These are phyloP conservation scores for Subacronicta megacephala DNA, from an alignment of 2,888 invertebrate species.

Conservation along the genomic window DNA sequence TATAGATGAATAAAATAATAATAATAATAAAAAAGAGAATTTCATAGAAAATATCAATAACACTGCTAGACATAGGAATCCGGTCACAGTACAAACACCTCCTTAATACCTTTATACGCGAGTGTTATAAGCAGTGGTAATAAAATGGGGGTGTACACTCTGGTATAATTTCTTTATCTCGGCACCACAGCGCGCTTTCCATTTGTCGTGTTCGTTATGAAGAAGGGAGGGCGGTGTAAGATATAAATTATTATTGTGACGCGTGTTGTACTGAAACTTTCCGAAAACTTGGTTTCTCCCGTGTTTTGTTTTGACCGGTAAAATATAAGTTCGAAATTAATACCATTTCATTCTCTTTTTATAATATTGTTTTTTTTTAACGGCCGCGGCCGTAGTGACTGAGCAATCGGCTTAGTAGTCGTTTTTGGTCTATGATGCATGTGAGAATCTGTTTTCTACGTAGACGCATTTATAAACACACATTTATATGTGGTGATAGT, in stretches of 20 bases:
- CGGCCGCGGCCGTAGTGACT: too few relatives aligned
- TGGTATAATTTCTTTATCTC: slow-evolving; percentile 85
- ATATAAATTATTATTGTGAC: slow-evolving; percentile 77
- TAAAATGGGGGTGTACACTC: slow-evolving; percentile 58
- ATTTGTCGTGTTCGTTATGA: slow-evolving; percentile 81
- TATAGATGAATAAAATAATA: too few relatives aligned
- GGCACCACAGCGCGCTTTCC: slow-evolving; percentile 75
- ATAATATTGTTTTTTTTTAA: too few relatives aligned
- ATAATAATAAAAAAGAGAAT: too few relatives aligned
- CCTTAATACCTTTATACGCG: slow-evolving; percentile 32
- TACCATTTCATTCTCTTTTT: neutral
- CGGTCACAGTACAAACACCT: slow-evolving; percentile 7
- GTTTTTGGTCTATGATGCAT: too few relatives aligned
- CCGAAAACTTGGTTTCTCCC: slow-evolving; percentile 27
- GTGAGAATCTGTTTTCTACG: too few relatives aligned
- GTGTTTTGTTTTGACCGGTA: slow-evolving; percentile 41
- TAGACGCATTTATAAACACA: too few relatives aligned
- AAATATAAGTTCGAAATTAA: slow-evolving; percentile 19
- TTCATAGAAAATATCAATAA: too few relatives aligned
- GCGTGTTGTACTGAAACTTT: slow-evolving; percentile 57
- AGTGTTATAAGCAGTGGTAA: slow-evolving; percentile 42
- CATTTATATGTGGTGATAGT: too few relatives aligned
- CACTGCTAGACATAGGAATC: too few relatives aligned
- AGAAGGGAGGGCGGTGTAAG: slow-evolving; percentile 64
- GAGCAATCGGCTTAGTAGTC: too few relatives aligned